Conservation (phyloP, 1,140 invertebrate genomes). For the Acromyrmex heyeri region DNA sequence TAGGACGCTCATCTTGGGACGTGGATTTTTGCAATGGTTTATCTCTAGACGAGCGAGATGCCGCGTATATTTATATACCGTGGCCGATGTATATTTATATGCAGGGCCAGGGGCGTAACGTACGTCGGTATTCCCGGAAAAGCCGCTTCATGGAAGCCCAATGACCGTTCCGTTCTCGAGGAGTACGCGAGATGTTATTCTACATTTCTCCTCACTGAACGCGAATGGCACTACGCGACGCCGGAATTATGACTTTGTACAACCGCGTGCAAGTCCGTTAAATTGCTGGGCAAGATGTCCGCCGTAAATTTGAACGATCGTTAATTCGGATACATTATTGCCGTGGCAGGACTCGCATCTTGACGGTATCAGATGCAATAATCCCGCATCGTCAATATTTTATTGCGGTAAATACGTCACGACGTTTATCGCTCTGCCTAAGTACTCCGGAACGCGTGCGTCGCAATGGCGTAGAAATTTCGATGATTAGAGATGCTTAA, state of each 20-base stretch:
- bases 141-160: slow-evolving; percentile 44
- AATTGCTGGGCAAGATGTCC: slow-evolving; percentile 37
- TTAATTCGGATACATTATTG: slow-evolving; percentile 46
- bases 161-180: slow-evolving; percentile 1
- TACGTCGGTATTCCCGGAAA: slow-evolving; percentile 40
- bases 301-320: slow-evolving; percentile 47
- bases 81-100: slow-evolving; percentile 51
- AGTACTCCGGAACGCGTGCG: not conserved
- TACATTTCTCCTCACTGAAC: not conserved
- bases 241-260: slow-evolving; percentile 46
- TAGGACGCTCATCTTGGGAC: not conserved
- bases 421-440: slow-evolving; percentile 39
- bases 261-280: slow-evolving; percentile 9
- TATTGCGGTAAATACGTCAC: slow-evolving; percentile 40
- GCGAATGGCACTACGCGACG: not conserved
- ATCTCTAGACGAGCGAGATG: not conserved
- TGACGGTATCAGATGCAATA: slow-evolving; percentile 43
- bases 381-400: slow-evolving; percentile 52
- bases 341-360: slow-evolving; percentile 21
- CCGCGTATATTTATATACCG: slow-evolving; percentile 49
- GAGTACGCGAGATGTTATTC: slow-evolving; percentile 19
- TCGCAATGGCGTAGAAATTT: not conserved
- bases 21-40: slow-evolving; percentile 38
- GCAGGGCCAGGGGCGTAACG: slow-evolving; percentile 23
- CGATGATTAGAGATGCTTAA: not conserved